Base-by-base conservation (phyloP, 2,113 vertebrate species). In the Salvelinus alpinus region DNA sequence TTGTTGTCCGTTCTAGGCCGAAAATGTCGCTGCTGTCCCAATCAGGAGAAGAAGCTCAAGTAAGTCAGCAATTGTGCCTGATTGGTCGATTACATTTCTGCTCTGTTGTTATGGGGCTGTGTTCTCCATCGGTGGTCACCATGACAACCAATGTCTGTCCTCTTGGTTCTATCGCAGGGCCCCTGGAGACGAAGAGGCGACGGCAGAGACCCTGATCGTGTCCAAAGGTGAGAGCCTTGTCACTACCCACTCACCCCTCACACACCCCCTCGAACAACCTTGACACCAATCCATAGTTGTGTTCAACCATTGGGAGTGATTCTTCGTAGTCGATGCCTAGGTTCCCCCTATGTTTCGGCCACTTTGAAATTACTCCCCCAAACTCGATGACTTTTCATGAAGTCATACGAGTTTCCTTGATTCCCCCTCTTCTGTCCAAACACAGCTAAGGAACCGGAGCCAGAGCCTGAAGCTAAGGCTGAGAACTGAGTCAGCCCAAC, bases 1-100 rank as follows among this genome's bases (percentile, higher is more conserved):
- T 14, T 65, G 38, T 44, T 44, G 27, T 16, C 69, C 14, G 60
- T 78, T 83, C 3, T 85, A 99, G 97, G 97, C 91, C 94, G 97
- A 77, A 93, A 96, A 73, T 99, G 97, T 91, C 94, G 94, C 88
- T 99, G 97, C 92, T 94, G 86, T 78, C 92, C 96, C 87, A 97
- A 92, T 82, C 94, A 54, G 51, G 51, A 95, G 87, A 96, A 99
- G 90, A 98, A 98, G 88, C 91, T 95, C 77, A 95, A 95, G 97
- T 98, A 92, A 87, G 89, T 73, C 65, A 24, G 3, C 16, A 54
- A 54, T 16, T 44, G 3, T 47, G 22, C 18, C 59, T 29, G 12
- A 31, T 25, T 31, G 65, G 29, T 29, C 38, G 66, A 14, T 44
- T 3, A 34, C 31, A 18, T 68, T 16, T 20, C 29, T 38, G 16